phyloP scores from a whole-genome alignment of 2,113 vertebrate species.

The Leucosticte australis region DNA sequence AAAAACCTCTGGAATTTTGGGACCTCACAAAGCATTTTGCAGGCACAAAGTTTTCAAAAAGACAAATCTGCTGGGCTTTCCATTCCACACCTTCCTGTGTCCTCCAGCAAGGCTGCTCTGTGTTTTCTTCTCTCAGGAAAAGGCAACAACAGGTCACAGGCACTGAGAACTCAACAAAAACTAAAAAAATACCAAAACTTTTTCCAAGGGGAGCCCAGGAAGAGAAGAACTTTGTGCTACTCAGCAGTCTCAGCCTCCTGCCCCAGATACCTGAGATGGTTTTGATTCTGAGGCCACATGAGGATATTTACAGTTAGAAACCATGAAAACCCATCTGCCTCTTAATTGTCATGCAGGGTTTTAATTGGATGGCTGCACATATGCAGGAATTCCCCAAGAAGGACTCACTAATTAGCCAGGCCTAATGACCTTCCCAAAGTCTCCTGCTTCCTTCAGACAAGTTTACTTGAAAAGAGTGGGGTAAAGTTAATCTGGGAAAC shows the following conservation, averaged over 20 bases:
- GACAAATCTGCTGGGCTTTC: not conserved
- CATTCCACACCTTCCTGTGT: not conserved
- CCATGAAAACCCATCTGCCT: constrained; percentile 40
- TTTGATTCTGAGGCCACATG: not conserved
- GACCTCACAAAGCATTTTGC: not conserved
- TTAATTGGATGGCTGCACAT: not conserved
- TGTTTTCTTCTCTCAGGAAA: not conserved
- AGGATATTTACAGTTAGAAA: not conserved
- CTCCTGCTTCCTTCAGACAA: not conserved
- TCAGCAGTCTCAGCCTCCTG: not conserved
- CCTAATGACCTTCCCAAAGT: not conserved
- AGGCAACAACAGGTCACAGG: not conserved
- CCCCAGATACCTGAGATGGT: not conserved
- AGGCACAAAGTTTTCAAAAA: not conserved
- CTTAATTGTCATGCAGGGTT: not conserved
- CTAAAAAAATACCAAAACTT: not conserved
- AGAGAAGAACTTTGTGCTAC: not conserved
- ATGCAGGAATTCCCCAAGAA: constrained; percentile 22
- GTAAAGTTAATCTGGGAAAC: not conserved
- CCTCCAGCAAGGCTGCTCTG: not conserved
- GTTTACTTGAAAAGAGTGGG: not conserved
- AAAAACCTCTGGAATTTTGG: not conserved
- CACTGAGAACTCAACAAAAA: not conserved
- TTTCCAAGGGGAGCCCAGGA: not conserved
- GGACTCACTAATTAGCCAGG: not conserved